Evolutionary conservation across 2,113 vertebrate species (phyloP).

Genomic region (Stigmatopora nigra): DNA sequence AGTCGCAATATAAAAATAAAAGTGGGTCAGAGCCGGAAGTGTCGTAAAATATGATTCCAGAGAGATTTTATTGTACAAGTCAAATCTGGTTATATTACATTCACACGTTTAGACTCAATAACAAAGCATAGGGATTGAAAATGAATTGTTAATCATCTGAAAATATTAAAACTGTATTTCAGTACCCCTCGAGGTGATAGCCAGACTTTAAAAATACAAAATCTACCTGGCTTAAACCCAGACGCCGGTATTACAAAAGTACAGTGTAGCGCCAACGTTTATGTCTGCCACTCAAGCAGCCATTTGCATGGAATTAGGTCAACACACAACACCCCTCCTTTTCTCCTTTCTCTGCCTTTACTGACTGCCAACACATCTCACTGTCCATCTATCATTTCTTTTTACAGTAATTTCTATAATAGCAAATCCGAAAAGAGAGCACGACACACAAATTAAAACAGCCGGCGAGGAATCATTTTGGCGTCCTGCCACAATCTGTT

Average conservation of each 20-base stretch:
- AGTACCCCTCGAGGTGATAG: no score
- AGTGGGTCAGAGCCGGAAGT: no score
- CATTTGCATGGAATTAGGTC: constrained; percentile 72
- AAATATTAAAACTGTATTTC: no score
- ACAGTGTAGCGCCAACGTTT: constrained; percentile 35
- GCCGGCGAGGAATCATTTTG: constrained; percentile 18
- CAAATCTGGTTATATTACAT: no score
- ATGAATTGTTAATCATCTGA: no score
- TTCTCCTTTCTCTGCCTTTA: constrained; percentile 37
- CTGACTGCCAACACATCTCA: constrained; percentile 42
- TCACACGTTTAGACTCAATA: no score
- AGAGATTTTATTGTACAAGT: no score
- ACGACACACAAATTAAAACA: background rate
- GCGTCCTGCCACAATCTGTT: constrained; percentile 13
- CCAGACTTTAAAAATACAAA: background rate
- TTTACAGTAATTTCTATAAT: constrained; percentile 47
- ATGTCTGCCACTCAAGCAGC: constrained; percentile 56
- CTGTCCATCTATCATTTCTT: constrained; percentile 47
- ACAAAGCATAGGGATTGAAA: no score
- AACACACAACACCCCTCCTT: constrained; percentile 47
- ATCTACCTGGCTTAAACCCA: constrained; percentile 18
- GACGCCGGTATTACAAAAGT: constrained; percentile 27
- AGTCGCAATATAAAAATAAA: no score
- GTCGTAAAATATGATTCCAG: no score
- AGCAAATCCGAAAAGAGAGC: constrained; percentile 15